A percentile compares a stretch with the other conserved stretches of the same genome.
Evolutionary conservation across 2,113 vertebrate genomes (phyloP).

Genomic region (Python bivittatus): DNA sequence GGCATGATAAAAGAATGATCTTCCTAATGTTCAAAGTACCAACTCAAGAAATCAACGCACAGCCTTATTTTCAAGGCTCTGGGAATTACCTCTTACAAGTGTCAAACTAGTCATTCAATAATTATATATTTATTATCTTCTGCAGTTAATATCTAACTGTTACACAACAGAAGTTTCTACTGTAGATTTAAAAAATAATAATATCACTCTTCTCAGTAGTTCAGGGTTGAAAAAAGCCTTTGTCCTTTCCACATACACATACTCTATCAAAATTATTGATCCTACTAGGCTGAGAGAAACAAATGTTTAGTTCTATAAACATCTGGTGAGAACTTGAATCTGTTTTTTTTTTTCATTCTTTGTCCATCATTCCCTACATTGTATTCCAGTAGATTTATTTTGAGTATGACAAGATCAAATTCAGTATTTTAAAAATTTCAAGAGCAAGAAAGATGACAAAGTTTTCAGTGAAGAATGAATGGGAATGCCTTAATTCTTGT

Average conservation of each 20-base stretch:
- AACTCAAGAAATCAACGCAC: background rate
- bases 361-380: background rate
- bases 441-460: background rate
- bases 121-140: background rate
- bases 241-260: background rate
- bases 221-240: background rate
- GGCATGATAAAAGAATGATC: background rate
- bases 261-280: background rate
- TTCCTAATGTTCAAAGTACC: background rate
- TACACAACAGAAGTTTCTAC: constrained; percentile 7
- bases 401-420: constrained; percentile 12
- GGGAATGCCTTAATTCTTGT: background rate
- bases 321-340: background rate
- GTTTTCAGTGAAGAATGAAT: background rate
- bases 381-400: constrained; percentile 31
- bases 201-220: background rate
- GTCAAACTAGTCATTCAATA: constrained; percentile 13
- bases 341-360: background rate
- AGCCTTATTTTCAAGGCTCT: background rate
- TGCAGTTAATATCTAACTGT: constrained; percentile 1
- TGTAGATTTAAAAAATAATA: background rate
- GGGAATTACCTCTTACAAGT: background rate
- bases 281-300: background rate
- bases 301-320: background rate
- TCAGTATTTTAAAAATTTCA: constrained; percentile 51